Conservation (phyloP, 2,888 invertebrate genomes). For the Drosophila borealis region DNA sequence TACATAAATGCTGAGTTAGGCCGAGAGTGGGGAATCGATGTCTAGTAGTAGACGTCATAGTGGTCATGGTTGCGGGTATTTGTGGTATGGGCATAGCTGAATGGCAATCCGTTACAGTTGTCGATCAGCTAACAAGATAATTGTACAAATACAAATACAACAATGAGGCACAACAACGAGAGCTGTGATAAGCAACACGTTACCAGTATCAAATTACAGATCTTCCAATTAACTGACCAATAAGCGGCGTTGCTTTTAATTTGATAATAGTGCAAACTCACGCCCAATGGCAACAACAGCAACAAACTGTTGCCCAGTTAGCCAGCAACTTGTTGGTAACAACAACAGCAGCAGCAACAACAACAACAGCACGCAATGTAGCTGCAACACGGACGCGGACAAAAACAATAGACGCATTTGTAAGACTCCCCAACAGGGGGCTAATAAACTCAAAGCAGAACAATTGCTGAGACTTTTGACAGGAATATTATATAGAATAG, state of each 20-base stretch:
- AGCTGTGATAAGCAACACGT: slow-evolving; percentile 79
- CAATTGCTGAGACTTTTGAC: slow-evolving; percentile 60
- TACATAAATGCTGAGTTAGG: slow-evolving; percentile 12
- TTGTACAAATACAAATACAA: slow-evolving; percentile 53
- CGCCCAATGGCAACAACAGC: slow-evolving; percentile 52
- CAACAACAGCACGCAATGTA: slow-evolving; percentile 40
- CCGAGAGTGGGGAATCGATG: slow-evolving; percentile 3
- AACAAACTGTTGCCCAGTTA: slow-evolving; percentile 27
- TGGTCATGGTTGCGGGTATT: slow-evolving; percentile 11
- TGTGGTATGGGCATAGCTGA: slow-evolving; percentile 42
- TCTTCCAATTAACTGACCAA: slow-evolving; percentile 78
- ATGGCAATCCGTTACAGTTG: slow-evolving; percentile 75
- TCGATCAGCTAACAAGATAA: slow-evolving; percentile 80
- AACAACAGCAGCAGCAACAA: slow-evolving; percentile 47
- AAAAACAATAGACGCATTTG: slow-evolving; percentile 74
- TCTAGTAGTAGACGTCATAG: background rate
- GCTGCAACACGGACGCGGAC: slow-evolving; percentile 48
- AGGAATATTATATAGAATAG: slow-evolving; percentile 42
- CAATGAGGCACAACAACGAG: slow-evolving; percentile 49
- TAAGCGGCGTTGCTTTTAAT: slow-evolving; percentile 77
- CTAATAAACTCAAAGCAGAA: slow-evolving; percentile 76
- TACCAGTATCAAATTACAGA: slow-evolving; percentile 74
- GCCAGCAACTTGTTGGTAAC: slow-evolving; percentile 59
- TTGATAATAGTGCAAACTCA: slow-evolving; percentile 74
- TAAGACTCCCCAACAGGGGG: slow-evolving; percentile 70